These are phyloP conservation scores for Sakesphorus luctuosus DNA, from an alignment of 2,113 vertebrate species.

Conservation along the genomic window DNA sequence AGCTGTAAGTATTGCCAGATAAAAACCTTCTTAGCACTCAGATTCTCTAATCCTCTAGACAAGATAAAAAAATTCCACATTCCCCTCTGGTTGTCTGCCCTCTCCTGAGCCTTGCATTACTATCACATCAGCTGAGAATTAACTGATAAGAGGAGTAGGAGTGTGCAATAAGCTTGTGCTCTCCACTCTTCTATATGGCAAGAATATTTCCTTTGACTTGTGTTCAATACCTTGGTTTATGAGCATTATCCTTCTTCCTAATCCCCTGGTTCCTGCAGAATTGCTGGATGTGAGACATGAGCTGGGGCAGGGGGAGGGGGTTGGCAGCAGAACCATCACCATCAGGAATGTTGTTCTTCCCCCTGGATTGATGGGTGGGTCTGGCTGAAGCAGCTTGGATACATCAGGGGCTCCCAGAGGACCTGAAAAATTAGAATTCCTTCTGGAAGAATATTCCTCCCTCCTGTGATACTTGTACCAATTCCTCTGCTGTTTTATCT, in stretches of 20 bases:
- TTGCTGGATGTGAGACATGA: background rate
- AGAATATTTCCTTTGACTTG: conserved; percentile 18
- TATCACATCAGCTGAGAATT: background rate
- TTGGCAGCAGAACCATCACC: background rate
- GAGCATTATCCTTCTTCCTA: conserved; percentile 8
- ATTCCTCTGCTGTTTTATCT: background rate
- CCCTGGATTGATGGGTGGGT: background rate
- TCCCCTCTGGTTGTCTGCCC: background rate
- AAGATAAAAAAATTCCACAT: conserved; percentile 1
- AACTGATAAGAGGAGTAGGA: background rate
- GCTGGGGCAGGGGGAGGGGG: background rate
- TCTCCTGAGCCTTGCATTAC: background rate
- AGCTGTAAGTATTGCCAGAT: background rate
- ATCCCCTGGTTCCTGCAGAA: background rate
- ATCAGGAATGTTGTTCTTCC: background rate
- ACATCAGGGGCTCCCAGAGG: background rate
- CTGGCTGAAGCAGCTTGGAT: background rate
- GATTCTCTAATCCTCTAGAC: conserved; percentile 1
- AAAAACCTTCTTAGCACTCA: background rate
- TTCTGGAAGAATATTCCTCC: background rate
- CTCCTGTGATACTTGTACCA: background rate
- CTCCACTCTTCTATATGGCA: background rate
- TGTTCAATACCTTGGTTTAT: conserved; percentile 8
- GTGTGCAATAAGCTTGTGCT: background rate
- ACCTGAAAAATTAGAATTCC: background rate